Evolutionary conservation across 1,140 invertebrate species (phyloP), one percentile per base, ranked within the genome.

Genomic region (Listronotus bonariensis): DNA sequence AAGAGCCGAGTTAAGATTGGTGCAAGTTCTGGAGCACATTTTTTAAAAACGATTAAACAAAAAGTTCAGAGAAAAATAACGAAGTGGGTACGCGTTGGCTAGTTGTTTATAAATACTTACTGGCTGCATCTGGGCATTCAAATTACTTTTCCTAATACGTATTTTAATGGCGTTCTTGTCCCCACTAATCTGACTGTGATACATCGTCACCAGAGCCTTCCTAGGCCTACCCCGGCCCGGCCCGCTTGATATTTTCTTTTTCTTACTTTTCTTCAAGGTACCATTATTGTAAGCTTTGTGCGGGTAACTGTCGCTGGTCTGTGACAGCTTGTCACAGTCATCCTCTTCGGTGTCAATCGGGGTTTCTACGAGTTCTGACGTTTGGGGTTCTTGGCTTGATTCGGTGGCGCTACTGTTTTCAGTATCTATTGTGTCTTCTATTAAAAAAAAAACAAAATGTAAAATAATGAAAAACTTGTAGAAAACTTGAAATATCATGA

Each of bases 91-190:
- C n/a, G n/a, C n/a, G n/a, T n/a, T n/a, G n/a, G n/a, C n/a, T n/a
- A n/a, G n/a, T n/a, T n/a, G n/a, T n/a, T n/a, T 36, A 10, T 12
- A 36, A 3, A 36, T 7, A 34, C 20, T 32, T 31, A 32, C 31
- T 10, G 12, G 26, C 20, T 53, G 34, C 34, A 36, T 36, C 34
- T 36, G 34, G 9, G 72, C 53, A 18, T 68, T 72, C 11, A 76
- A 54, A 65, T 81, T 79, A 8, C 85, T 86, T 75, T 87, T 87
- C 69, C 84, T 85, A 36, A 88, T 87, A 70, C 83, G 80, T 36
- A 88, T 76, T 73, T 86, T 87, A 15, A 88, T 87, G 5, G 86
- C 84, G 67, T 85, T 82, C 68, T 85, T 82, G 71, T 85, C 82
- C 54, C 84, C 83, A 62, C 84, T 85, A 51, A 87, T 86, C 70